A percentile compares a stretch with the other conserved stretches of the same genome.
Conservation (phyloP, 2,113 vertebrate genomes). For the Daubentonia madagascariensis region DNA sequence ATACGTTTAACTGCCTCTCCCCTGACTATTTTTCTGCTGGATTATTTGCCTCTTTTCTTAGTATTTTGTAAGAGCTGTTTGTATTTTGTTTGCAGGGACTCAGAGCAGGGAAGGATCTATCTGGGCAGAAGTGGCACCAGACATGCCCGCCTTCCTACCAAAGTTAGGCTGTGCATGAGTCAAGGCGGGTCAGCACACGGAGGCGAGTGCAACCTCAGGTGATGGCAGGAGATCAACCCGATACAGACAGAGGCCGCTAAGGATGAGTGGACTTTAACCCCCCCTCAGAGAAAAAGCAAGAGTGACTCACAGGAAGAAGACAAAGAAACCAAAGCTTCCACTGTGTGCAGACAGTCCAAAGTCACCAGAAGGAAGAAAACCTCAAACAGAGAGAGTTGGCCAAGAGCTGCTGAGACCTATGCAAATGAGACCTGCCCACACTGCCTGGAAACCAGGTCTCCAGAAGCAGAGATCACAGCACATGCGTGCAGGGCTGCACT, state of each 20-base stretch:
- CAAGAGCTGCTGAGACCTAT: not conserved
- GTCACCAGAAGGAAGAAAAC: not conserved
- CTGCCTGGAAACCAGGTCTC: not conserved
- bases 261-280: not conserved
- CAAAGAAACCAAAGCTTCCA: not conserved
- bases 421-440: constrained; percentile 17
- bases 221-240: not conserved
- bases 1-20: not conserved
- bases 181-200: not conserved
- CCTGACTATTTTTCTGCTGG: not conserved
- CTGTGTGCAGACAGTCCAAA: not conserved
- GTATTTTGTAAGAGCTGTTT: not conserved
- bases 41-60: not conserved
- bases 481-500: not conserved
- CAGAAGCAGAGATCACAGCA: not conserved
- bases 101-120: not conserved
- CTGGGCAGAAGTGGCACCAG: not conserved
- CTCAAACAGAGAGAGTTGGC: not conserved
- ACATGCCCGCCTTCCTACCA: not conserved
- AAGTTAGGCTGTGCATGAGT: not conserved
- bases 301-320: constrained; percentile 33
- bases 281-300: not conserved
- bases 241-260: not conserved
- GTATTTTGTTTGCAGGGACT: not conserved
- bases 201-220: accelerated